A percentile compares a stretch with the other conserved stretches of the same genome.
Conservation (phyloP, 2,113 vertebrate genomes). For the Hippocampus zosterae region DNA sequence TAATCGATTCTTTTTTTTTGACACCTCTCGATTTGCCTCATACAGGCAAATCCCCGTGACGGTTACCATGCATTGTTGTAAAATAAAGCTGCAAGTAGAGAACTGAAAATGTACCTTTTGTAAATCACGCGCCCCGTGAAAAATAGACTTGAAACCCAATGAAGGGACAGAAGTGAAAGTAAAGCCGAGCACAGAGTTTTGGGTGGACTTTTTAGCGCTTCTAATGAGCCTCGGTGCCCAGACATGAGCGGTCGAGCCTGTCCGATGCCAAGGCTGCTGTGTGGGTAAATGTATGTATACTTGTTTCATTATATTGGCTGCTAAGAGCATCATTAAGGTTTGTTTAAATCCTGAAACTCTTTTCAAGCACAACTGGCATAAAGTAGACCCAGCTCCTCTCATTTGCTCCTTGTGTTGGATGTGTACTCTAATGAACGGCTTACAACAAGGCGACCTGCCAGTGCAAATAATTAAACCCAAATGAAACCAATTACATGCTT, state of each 20-base stretch:
- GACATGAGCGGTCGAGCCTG: conserved; percentile 63
- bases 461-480: conserved; percentile 79
- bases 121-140: conserved; percentile 56
- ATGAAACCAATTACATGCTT: conserved; percentile 76
- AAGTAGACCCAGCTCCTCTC: conserved; percentile 65
- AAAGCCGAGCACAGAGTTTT: conserved; percentile 28
- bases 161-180: conserved; percentile 28
- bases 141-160: conserved; percentile 48
- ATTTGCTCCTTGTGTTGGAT: conserved; percentile 75
- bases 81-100: conserved; percentile 30
- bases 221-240: conserved; percentile 67
- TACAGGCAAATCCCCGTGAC: conserved; percentile 65
- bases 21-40: conserved; percentile 41
- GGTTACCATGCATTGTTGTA: conserved; percentile 53
- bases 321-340: conserved; percentile 71
- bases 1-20: no score
- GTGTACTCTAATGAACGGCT: conserved; percentile 75
- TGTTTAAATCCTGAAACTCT: conserved; percentile 58
- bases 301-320: conserved; percentile 74
- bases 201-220: conserved; percentile 50
- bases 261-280: conserved; percentile 62
- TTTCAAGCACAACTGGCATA: conserved; percentile 59
- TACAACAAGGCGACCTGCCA: conserved; percentile 77
- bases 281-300: conserved; percentile 77
- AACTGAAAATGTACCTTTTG: conserved; percentile 49